A percentile compares a stretch with the other conserved stretches of the same genome.
phyloP scores from a whole-genome alignment of 2,888 invertebrate genomes.

The Platycnemis pennipes region DNA sequence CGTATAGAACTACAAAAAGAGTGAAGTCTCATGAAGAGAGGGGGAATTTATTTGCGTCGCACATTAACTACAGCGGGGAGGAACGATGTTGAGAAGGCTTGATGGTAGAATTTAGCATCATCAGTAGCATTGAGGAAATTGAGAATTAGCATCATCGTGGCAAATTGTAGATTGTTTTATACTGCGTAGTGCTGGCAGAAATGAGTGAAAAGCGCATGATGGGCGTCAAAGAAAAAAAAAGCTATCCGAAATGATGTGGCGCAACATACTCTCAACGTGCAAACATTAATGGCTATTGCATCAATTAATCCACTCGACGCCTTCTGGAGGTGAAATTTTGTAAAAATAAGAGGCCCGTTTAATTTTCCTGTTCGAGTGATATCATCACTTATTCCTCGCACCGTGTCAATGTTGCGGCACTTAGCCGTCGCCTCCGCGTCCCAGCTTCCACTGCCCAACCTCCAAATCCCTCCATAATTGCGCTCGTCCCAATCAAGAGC shows the following conservation, averaged over 20 bases:
- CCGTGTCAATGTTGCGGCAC: not conserved
- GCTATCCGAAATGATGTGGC: not conserved
- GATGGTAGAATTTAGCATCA: too few species aligned
- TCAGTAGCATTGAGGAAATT: too few species aligned
- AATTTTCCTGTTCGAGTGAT: not conserved
- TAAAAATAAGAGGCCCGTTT: not conserved
- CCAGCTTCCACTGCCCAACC: not conserved
- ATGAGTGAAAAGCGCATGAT: not conserved
- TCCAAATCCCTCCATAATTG: not conserved
- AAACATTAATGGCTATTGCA: not conserved
- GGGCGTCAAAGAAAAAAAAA: not conserved
- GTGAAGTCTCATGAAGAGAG: too few species aligned
- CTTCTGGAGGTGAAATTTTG: not conserved
- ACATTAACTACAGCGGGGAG: too few species aligned
- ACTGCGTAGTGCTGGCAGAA: too few species aligned
- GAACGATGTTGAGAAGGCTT: too few species aligned
- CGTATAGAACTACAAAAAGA: too few species aligned
- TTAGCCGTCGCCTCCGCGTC: not conserved
- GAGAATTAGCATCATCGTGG: too few species aligned
- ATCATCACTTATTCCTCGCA: not conserved
- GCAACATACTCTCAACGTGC: not conserved
- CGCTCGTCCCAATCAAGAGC: not conserved
- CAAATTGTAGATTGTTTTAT: too few species aligned
- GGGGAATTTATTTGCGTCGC: too few species aligned
- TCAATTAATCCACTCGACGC: not conserved